Evolutionary conservation across 2,888 invertebrate genomes (phyloP), one percentile per base, ranked within the genome.

Genomic region (Pyrocoelia pectoralis): DNA sequence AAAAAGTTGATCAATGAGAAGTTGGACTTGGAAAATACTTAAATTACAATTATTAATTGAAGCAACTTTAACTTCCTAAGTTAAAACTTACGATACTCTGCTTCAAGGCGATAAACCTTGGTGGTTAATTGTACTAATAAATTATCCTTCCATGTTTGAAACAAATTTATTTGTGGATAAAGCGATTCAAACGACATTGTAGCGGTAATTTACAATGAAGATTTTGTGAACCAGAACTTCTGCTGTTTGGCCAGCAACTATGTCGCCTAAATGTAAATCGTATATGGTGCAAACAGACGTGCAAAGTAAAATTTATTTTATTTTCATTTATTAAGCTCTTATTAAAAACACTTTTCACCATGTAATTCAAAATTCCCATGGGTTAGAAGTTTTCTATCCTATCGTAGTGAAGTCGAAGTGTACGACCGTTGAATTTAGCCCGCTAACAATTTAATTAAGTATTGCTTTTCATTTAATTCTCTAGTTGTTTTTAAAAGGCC

Each of bases 231-330:
- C 19, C 49, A 29, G 28, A 14, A 48, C 29, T 15, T 43, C 15
- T 15, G 17, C 46, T 5, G 17, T 46, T 46, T 17, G 18, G 1
- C 9, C 18, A 10, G n/a, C 17, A 54, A 54, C 41, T 54, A 28
- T 41, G 41, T 48, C 24, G 24, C 24, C 24, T 24, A 24, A 33
- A 1, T 19, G 15, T 46, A 56, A 56, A n/a, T n/a, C n/a, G n/a
- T n/a, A n/a, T n/a, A n/a, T n/a, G n/a, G n/a, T 55, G 55, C 55
- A 46, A 46, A 55, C 46, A n/a, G 18, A 28, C 19, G 2, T 40
- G 24, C 3, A 52, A 52, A 38, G 52, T 52, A 52, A 50, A 50
- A 50, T 50, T 50, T n/a, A 24, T 6, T 24, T 24, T 24, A 3
- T 24, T 24, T 24, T 24, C 4, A 24, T 24, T 24, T 24, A 24